Evolutionary conservation across 2,113 vertebrate species (phyloP).

Genomic region (Toxotes jaculatrix): DNA sequence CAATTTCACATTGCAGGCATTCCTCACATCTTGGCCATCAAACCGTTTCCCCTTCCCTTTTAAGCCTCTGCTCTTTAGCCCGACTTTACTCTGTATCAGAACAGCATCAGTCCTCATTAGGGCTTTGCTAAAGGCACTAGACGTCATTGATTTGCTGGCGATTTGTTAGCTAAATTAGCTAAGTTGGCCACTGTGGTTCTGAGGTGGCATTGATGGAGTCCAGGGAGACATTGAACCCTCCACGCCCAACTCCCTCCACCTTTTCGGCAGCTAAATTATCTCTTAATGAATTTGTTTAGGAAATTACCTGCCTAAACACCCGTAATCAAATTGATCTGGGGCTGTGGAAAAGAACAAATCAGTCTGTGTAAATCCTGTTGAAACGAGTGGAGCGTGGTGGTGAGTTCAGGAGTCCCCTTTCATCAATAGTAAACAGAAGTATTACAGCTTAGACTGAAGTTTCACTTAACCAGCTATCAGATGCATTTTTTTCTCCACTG

Average conservation of each 20-base stretch:
- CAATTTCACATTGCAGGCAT: conserved; percentile 21
- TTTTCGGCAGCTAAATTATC: conserved; percentile 45
- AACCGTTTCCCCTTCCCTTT: conserved; percentile 19
- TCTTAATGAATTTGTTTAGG: conserved; percentile 70
- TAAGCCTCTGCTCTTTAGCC: not conserved
- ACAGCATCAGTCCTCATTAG: conserved; percentile 65
- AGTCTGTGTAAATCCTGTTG: conserved; percentile 41
- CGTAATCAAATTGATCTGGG: conserved; percentile 64
- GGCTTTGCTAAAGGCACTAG: conserved; percentile 40
- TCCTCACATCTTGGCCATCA: conserved; percentile 6
- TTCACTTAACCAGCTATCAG: conserved; percentile 10
- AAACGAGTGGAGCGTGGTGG: not conserved
- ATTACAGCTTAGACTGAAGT: conserved; percentile 22
- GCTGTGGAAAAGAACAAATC: conserved; percentile 37
- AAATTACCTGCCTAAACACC: conserved; percentile 69
- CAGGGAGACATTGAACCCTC: conserved; percentile 27
- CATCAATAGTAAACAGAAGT: not conserved
- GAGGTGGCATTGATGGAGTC: conserved; percentile 26
- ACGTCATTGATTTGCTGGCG: conserved; percentile 64
- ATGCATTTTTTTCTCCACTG: not conserved
- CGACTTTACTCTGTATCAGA: conserved; percentile 38
- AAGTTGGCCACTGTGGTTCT: conserved; percentile 8
- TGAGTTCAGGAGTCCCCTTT: conserved; percentile 29
- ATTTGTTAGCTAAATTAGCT: conserved; percentile 60
- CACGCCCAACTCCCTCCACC: not conserved